Conservation (phyloP, 2,888 invertebrate genomes). For the Synanthedon tipuliformis region DNA sequence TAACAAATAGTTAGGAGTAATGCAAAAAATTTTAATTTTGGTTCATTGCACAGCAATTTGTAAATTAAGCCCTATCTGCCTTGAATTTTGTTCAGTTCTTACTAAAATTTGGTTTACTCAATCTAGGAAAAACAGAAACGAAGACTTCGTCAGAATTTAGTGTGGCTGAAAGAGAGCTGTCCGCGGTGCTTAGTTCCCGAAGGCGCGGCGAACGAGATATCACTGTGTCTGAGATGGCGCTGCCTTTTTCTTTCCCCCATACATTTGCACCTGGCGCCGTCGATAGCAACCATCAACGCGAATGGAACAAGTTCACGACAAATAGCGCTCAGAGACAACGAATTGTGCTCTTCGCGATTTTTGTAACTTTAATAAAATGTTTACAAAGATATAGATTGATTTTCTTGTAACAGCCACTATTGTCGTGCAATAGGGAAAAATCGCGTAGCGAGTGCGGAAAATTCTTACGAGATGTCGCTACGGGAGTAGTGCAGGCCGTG, state of each 20-base stretch:
- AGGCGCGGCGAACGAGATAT: conserved; percentile 10
- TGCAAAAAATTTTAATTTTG: too few species aligned
- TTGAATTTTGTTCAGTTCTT: too few species aligned
- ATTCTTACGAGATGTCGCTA: neutral
- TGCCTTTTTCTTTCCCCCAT: conserved; percentile 5
- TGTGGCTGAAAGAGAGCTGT: conserved; percentile 42
- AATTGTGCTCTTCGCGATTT: conserved; percentile 19
- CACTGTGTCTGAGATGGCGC: neutral
- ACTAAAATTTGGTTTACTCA: too few species aligned
- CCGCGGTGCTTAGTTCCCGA: conserved; percentile 30
- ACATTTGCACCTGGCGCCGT: conserved; percentile 27
- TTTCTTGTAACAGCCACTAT: conserved; percentile 5
- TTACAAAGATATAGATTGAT: conserved; percentile 34
- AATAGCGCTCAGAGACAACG: conserved; percentile 15
- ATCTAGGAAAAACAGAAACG: neutral
- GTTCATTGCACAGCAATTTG: too few species aligned
- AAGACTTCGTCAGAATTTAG: conserved; percentile 12
- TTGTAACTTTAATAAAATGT: conserved; percentile 40
- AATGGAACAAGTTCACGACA: conserved; percentile 35
- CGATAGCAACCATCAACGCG: conserved; percentile 16
- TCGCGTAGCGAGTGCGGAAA: neutral
- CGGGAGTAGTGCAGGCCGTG: neutral
- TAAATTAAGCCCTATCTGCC: too few species aligned
- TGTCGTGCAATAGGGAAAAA: neutral
- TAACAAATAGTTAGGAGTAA: too few species aligned